A percentile compares a stretch with the other conserved stretches of the same genome.
Evolutionary conservation across 2,888 invertebrate species (phyloP).

Genomic region (Anoncus sp.): DNA sequence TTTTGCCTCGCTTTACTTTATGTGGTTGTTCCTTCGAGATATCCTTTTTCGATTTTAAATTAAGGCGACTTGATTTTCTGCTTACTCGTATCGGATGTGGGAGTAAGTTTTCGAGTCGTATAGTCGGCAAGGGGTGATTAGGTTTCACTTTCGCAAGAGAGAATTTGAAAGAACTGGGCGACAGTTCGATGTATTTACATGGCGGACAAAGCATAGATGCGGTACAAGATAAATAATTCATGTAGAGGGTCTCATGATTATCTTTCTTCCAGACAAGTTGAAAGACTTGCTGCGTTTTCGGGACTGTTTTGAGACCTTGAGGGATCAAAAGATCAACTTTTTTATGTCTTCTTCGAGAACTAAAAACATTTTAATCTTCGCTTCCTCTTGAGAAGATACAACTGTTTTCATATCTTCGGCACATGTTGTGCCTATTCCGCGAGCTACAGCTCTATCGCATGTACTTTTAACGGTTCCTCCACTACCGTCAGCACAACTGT

Average conservation of each 20-base stretch:
- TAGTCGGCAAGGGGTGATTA: too few relatives aligned
- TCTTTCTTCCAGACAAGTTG: slow-evolving; percentile 32
- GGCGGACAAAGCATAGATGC: slow-evolving; percentile 18
- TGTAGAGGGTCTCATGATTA: slow-evolving; percentile 24
- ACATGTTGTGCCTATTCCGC: slow-evolving; percentile 14
- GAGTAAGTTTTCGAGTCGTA: too few relatives aligned
- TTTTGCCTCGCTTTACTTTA: too few relatives aligned
- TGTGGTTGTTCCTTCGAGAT: too few relatives aligned
- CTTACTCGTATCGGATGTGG: too few relatives aligned
- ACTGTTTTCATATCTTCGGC: slow-evolving; percentile 28
- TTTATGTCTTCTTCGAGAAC: slow-evolving; percentile 4
- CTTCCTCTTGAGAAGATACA: not conserved
- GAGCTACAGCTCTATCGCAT: slow-evolving; percentile 28
- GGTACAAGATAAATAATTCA: slow-evolving; percentile 44
- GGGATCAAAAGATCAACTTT: slow-evolving; percentile 30
- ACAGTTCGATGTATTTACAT: slow-evolving; percentile 11
- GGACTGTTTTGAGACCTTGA: slow-evolving; percentile 17
- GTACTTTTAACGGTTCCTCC: slow-evolving; percentile 43
- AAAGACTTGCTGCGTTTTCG: slow-evolving; percentile 39
- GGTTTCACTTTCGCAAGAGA: slow-evolving; percentile 3
- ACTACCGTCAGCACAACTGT: slow-evolving; percentile 38
- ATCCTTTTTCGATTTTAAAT: too few relatives aligned
- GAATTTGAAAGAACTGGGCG: slow-evolving; percentile 15
- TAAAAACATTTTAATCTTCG: slow-evolving; percentile 9
- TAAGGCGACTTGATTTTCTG: too few relatives aligned